A percentile compares a stretch with the other conserved stretches of the same genome.
Conservation (phyloP, 92 coral and sea anemone species). For the Siderastrea siderea region DNA sequence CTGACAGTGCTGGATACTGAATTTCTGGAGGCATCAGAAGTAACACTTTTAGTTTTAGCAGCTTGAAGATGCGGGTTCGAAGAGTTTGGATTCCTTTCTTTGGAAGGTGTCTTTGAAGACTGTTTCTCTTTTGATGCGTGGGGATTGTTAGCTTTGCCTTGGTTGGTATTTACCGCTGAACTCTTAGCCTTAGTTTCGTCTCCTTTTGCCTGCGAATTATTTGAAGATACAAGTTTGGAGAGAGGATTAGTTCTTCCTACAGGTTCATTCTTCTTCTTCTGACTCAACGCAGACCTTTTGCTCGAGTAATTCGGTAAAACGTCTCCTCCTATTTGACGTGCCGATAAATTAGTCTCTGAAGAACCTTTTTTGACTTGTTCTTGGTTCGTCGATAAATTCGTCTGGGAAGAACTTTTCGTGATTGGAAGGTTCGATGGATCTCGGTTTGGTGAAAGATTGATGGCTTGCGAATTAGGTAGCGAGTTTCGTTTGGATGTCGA, state of each 20-base stretch:
- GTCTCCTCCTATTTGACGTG: constrained; percentile 1
- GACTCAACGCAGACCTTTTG: neutral
- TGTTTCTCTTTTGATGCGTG: neutral
- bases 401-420: constrained; percentile 21
- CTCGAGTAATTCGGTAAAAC: neutral
- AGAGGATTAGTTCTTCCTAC: constrained; percentile 6
- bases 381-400: constrained; percentile 12
- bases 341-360: constrained; percentile 17
- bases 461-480: constrained; percentile 1
- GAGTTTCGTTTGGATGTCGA: constrained; percentile 23
- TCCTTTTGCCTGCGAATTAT: constrained; percentile 5
- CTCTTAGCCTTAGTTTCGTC: neutral
- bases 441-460: neutral
- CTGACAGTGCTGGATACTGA: constrained; percentile 16
- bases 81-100: constrained; percentile 13
- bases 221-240: neutral
- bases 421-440: neutral
- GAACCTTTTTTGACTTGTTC: neutral
- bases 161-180: neutral
- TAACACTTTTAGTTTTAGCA: neutral
- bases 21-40: neutral
- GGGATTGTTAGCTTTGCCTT: neutral
- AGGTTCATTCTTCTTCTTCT: neutral
- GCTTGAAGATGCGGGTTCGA: constrained; percentile 3
- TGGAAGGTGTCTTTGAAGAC: neutral